A percentile compares a stretch with the other conserved stretches of the same genome.
Conservation (phyloP, 1,140 invertebrate genomes). For the Habropoda laboriosa region DNA sequence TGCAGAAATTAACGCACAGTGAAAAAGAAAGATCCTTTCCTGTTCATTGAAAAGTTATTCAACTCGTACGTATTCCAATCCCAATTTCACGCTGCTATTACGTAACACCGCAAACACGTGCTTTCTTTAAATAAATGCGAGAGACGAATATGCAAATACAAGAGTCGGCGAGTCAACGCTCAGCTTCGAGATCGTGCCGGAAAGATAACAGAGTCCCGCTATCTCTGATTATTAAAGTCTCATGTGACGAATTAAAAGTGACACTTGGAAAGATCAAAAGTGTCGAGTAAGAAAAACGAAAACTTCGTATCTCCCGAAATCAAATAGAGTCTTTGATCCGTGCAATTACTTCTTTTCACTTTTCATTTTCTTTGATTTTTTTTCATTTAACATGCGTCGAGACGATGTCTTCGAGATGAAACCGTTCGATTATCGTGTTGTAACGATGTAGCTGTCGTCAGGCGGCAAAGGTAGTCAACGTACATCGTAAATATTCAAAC, state of each 20-base stretch:
- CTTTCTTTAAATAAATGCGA: slow-evolving; percentile 2
- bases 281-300: background rate
- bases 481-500: slow-evolving; percentile 42
- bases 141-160: slow-evolving; percentile 34
- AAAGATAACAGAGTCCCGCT: slow-evolving; percentile 23
- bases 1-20: too few species aligned
- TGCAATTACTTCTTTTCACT: background rate
- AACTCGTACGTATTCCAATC: background rate
- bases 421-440: background rate
- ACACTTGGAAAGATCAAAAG: background rate
- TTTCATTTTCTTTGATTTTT: background rate
- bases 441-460: slow-evolving; percentile 15
- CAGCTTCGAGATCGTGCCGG: slow-evolving; percentile 10
- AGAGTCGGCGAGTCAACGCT: slow-evolving; percentile 8
- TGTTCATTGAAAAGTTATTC: background rate
- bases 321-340: background rate
- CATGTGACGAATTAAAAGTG: slow-evolving; percentile 30
- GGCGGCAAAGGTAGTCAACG: background rate
- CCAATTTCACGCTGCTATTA: slow-evolving; percentile 8
- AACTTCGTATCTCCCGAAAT: background rate
- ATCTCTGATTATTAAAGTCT: slow-evolving; percentile 41
- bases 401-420: background rate
- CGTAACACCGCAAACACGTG: slow-evolving; percentile 12
- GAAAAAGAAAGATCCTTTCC: too few species aligned
- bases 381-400: background rate